Evolutionary conservation across 2,888 invertebrate genomes (phyloP).

Genomic region (Orchesellides sinensis): DNA sequence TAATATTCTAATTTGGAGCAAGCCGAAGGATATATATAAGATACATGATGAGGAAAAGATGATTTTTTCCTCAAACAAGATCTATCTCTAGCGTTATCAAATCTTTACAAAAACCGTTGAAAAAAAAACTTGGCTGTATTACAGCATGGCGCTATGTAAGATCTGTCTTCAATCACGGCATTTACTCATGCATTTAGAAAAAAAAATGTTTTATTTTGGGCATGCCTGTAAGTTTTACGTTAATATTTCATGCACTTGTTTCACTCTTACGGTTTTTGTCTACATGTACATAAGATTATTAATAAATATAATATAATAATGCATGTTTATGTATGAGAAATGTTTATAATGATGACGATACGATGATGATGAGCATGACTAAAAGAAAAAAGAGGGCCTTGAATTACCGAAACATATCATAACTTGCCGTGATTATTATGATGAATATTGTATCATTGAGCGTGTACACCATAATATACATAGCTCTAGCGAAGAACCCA

Average conservation of each 20-base stretch:
- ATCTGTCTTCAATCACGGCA: too few species aligned
- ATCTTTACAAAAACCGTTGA: too few species aligned
- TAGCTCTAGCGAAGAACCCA: neutral
- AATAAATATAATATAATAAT: slow-evolving; percentile 11
- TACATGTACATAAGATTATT: slow-evolving; percentile 5
- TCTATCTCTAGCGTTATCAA: neutral
- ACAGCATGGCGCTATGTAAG: slow-evolving; percentile 3
- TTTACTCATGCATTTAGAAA: too few species aligned
- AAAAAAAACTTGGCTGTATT: too few species aligned
- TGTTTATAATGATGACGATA: neutral
- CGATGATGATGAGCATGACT: slow-evolving; percentile 37
- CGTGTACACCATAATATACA: neutral
- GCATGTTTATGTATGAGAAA: slow-evolving; percentile 15
- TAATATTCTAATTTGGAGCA: slow-evolving; percentile 42
- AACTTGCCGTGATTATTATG: neutral
- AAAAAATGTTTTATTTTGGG: neutral
- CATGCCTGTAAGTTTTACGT: neutral
- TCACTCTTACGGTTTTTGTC: neutral
- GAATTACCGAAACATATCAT: slow-evolving; percentile 23
- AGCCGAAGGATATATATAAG: too few species aligned
- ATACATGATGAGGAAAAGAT: neutral
- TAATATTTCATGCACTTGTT: slow-evolving; percentile 7
- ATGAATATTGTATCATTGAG: slow-evolving; percentile 21
- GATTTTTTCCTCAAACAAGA: neutral
- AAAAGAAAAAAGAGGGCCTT: slow-evolving; percentile 17